Conservation (phyloP, 2,797 vertebrate genomes). For the Fistularia commersonii region DNA sequence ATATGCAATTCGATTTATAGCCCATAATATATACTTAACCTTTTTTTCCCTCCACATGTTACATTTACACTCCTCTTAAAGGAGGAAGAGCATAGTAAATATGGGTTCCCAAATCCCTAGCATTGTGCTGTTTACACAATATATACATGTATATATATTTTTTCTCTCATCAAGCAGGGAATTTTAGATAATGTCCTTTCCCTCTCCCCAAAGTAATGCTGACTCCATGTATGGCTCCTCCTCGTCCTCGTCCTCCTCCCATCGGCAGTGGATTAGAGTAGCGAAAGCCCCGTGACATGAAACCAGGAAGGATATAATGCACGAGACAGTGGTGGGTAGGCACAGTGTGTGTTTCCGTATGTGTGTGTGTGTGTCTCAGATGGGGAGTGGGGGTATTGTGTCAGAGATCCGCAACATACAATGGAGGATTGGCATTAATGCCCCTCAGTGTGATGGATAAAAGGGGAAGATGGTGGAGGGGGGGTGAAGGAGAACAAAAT, state of each 20-base stretch:
- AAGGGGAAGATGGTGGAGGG: conserved; percentile 8
- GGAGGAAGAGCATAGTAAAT: too few relatives aligned
- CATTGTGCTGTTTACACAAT: too few relatives aligned
- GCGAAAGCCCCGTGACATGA: conserved; percentile 37
- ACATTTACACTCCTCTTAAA: too few relatives aligned
- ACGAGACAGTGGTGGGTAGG: conserved; percentile 12
- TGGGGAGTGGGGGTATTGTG: conserved; percentile 27
- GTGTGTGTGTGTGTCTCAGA: conserved; percentile 11
- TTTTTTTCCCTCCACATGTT: too few relatives aligned
- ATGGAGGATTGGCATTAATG: conserved; percentile 20
- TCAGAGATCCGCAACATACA: conserved; percentile 22
- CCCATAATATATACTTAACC: too few relatives aligned
- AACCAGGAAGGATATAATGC: conserved; percentile 38
- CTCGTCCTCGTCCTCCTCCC: too few relatives aligned
- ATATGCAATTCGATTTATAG: too few relatives aligned
- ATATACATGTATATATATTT: too few relatives aligned
- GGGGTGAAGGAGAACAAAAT: conserved; percentile 14
- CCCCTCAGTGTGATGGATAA: conserved; percentile 24
- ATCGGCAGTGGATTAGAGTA: conserved; percentile 39
- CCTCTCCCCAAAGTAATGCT: conserved; percentile 1
- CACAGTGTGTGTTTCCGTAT: too few relatives aligned
- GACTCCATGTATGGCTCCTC: conserved; percentile 22
- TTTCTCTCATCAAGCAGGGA: too few relatives aligned
- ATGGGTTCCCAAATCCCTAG: too few relatives aligned
- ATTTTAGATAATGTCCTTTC: neutral